Evolutionary conservation across 2,797 vertebrate genomes (phyloP).

Genomic region (Brachyalestes nurse): DNA sequence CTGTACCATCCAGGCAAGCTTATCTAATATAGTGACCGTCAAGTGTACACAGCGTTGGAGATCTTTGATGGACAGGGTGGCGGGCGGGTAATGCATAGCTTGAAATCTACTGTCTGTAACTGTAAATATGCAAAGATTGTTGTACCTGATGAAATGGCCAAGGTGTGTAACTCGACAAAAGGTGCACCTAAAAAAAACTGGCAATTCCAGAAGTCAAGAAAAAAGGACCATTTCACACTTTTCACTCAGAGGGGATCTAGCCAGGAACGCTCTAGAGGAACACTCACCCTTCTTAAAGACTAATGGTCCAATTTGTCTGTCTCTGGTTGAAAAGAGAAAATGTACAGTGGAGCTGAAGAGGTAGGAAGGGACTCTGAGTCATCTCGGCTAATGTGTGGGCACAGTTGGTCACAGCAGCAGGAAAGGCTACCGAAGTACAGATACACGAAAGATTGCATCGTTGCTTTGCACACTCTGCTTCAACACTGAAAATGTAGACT

Average conservation of each 20-base stretch:
- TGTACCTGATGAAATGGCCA: no score
- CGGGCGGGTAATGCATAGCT: no score
- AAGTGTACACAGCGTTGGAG: no score
- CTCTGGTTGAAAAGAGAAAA: slow-evolving; percentile 44
- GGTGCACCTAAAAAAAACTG: background rate
- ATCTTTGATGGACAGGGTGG: no score
- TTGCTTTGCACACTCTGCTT: background rate
- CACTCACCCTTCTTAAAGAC: slow-evolving; percentile 46
- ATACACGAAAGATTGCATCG: background rate
- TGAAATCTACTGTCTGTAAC: no score
- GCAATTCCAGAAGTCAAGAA: background rate
- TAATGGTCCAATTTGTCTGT: slow-evolving; percentile 48
- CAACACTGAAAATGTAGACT: background rate
- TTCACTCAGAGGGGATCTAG: background rate
- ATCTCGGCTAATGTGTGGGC: slow-evolving; percentile 42
- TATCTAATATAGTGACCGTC: no score
- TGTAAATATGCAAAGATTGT: no score
- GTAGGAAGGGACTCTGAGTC: slow-evolving; percentile 58
- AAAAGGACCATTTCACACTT: background rate
- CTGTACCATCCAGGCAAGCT: no score
- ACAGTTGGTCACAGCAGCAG: slow-evolving; percentile 47
- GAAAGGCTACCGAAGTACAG: slow-evolving; percentile 1
- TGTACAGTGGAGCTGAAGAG: slow-evolving; percentile 30
- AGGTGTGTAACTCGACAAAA: no score
- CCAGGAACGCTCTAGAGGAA: background rate